Percentiles rank a stretch among this genome's conserved stretches.
Evolutionary conservation across 2,113 vertebrate species (phyloP).

Genomic region (Thinocorus orbignyianus): DNA sequence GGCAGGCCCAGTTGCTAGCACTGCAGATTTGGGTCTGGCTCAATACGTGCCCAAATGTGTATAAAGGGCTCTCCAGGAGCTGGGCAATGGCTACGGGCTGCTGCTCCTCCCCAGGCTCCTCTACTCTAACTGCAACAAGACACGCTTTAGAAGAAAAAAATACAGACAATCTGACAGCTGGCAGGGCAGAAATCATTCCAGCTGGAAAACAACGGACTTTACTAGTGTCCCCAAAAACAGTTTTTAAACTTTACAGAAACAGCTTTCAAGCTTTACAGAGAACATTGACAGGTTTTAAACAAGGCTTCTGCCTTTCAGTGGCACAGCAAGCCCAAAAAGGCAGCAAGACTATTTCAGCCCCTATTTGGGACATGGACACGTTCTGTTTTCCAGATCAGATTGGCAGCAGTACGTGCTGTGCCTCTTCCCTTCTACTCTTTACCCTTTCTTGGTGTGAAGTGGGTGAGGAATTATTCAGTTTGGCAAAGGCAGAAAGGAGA

Average conservation of each 20-base stretch:
- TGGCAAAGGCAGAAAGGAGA: slow-evolving; percentile 34
- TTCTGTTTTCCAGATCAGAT: slow-evolving; percentile 51
- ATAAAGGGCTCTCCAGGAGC: background rate
- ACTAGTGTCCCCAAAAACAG: background rate
- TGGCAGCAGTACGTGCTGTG: slow-evolving; percentile 3
- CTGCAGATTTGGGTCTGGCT: background rate
- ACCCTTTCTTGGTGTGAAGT: slow-evolving; percentile 64
- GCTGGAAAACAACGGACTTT: background rate
- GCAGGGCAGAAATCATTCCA: background rate
- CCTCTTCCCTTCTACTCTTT: slow-evolving; percentile 47
- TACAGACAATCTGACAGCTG: background rate
- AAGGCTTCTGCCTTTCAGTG: background rate
- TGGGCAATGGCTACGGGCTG: background rate
- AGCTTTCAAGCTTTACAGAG: background rate
- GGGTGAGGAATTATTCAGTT: background rate
- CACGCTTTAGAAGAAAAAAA: background rate
- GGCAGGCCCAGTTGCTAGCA: background rate
- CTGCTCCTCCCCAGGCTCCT: background rate
- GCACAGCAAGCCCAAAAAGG: slow-evolving; percentile 50
- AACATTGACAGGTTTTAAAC: slow-evolving; percentile 26
- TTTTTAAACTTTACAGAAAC: background rate
- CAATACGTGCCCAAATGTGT: background rate
- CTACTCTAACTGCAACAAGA: background rate
- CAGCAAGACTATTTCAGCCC: slow-evolving; percentile 43
- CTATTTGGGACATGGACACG: slow-evolving; percentile 56